A percentile compares a stretch with the other conserved stretches of the same genome.
Conservation (phyloP, 2,113 vertebrate genomes). For the Heliornis fulica region DNA sequence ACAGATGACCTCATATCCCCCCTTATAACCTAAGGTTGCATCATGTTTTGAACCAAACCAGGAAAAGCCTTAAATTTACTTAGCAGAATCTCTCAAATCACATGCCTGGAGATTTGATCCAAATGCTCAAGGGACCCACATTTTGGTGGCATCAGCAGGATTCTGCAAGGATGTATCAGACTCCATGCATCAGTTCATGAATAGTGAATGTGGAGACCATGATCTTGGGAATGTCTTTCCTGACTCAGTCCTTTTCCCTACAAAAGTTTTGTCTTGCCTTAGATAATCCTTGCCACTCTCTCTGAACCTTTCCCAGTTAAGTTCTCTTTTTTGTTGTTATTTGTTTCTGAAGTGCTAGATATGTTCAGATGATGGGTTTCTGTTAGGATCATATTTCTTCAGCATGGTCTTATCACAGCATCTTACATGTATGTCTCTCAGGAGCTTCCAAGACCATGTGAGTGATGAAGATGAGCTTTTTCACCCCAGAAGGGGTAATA, state of each 20-base stretch:
- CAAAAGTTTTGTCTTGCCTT: neutral
- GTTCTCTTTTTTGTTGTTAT: neutral
- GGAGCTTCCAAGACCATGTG: neutral
- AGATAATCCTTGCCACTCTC: neutral
- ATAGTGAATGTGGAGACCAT: neutral
- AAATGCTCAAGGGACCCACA: neutral
- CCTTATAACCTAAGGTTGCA: too few species aligned
- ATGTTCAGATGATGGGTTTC: neutral
- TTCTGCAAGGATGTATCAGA: neutral
- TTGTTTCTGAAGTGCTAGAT: neutral
- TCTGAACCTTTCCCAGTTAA: neutral
- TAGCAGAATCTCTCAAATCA: neutral
- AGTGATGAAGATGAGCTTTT: neutral
- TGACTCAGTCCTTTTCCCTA: neutral
- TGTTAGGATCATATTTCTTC: neutral
- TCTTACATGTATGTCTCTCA: neutral
- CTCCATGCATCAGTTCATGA: neutral
- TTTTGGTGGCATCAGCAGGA: neutral
- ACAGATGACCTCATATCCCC: neutral
- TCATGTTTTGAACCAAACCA: neutral
- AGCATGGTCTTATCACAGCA: rapidly evolving
- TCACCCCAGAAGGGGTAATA: neutral
- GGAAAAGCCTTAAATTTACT: neutral
- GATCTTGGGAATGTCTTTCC: neutral
- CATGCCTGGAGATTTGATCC: neutral